Evolutionary conservation across 2,888 invertebrate genomes (phyloP), one percentile per base, ranked within the genome.

Genomic region (Parasteatoda lunata): DNA sequence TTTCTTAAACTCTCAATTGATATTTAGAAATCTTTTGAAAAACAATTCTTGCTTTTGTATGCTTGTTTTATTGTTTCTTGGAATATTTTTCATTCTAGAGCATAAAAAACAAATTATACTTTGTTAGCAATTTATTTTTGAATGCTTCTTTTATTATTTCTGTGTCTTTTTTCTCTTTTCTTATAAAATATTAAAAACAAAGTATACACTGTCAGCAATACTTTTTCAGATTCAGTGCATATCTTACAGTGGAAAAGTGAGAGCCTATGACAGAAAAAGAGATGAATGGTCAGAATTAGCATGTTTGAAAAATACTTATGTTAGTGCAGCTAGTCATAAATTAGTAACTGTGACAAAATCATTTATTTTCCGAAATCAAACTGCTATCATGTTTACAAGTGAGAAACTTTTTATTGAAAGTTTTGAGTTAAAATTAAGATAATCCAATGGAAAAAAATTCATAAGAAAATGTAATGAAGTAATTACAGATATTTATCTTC

Each of bases 321-420:
- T 48, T 0, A 48, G 52, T 45, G n/a, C 3, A 13, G n/a, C n/a
- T 9, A 15, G 15, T 45, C 68, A 66, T 13, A 52, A n/a, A 11
- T 15, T 51, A 6, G 64, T 64, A 4, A 49, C 70, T 47, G 73
- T 69, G 30, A 59, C 66, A 65, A 51, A 45, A 15, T 73, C 65
- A 13, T 71, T 52, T 45, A 7, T 65, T 52, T 80, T 80, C 52
- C 79, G 80, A 7, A 11, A 79, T 52, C 13, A 85, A 71, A 65
- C 70, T 52, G 30, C 76, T 13, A 51, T 85, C 13, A 69, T 85
- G 51, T 51, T 76, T 15, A 79, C 85, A 76, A 72, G 85, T 85
- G 69, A 52, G 47, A n/a, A 11, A 30, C 30, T 30, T 30, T 30
- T 30, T 30, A 0, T 30, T 30, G 30, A 30, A 30, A 30, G 30